Conservation (phyloP, 1,140 invertebrate genomes). For the Arion vulgaris region DNA sequence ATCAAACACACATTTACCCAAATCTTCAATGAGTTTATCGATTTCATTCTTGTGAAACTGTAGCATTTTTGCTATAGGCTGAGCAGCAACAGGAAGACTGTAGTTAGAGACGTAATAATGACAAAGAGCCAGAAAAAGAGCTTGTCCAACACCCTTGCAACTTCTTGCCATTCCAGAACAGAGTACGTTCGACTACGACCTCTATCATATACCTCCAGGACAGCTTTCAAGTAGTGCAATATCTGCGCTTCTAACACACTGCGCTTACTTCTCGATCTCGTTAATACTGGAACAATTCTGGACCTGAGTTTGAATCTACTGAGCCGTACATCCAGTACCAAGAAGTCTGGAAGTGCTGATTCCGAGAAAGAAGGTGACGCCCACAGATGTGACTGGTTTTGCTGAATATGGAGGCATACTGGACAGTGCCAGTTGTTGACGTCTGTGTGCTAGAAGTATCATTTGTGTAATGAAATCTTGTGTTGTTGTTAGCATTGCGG, state of each 20-base stretch:
- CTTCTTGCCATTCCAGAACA: conserved; percentile 61
- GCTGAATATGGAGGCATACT: not conserved
- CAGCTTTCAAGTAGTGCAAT: conserved; percentile 53
- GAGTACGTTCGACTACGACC: conserved; percentile 44
- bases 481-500: no score
- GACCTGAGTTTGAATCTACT: not conserved
- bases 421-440: no score
- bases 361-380: no score
- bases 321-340: conserved; percentile 1
- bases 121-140: conserved; percentile 58
- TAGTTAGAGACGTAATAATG: conserved; percentile 52
- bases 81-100: conserved; percentile 54
- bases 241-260: conserved; percentile 53
- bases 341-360: no score
- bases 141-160: conserved; percentile 60
- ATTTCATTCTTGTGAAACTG: conserved; percentile 21
- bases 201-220: conserved; percentile 55
- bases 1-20: no score
- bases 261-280: not conserved
- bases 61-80: conserved; percentile 55
- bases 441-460: no score
- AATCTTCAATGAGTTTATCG: no score
- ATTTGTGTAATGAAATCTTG: no score
- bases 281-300: not conserved
- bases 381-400: no score